Conservation (phyloP, 2,113 vertebrate genomes). For the Poicephalus gulielmi region DNA sequence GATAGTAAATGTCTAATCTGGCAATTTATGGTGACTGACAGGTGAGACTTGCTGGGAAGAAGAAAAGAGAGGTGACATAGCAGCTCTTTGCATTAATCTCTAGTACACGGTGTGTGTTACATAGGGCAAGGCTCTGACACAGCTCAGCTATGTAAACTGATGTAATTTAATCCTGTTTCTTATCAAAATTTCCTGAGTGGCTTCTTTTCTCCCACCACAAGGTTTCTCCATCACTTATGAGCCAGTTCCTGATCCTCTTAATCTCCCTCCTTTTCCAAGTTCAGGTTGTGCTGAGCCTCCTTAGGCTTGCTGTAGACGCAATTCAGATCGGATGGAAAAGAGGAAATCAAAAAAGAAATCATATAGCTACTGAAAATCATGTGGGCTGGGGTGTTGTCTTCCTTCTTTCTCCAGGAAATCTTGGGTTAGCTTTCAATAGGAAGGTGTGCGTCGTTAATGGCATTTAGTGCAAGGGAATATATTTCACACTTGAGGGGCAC, state of each 20-base stretch:
- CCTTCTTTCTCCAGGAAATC: background rate
- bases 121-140: background rate
- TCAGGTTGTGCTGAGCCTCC: background rate
- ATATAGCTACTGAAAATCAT: background rate
- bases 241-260: background rate
- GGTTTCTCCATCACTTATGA: background rate
- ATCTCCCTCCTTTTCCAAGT: slow-evolving; percentile 6
- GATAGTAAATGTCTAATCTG: slow-evolving; percentile 22
- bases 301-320: background rate
- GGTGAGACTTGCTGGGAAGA: background rate
- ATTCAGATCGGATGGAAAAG: background rate
- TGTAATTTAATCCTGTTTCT: background rate
- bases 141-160: background rate
- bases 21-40: slow-evolving; percentile 57
- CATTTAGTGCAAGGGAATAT: background rate
- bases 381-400: background rate
- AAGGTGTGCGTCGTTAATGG: background rate
- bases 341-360: slow-evolving; percentile 37
- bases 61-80: background rate
- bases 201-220: background rate
- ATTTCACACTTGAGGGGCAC: background rate
- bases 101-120: background rate
- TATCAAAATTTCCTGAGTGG: background rate
- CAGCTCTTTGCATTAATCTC: background rate
- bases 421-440: background rate